Conservation (phyloP, 2,797 vertebrate genomes). For the Poecilia velifera region DNA sequence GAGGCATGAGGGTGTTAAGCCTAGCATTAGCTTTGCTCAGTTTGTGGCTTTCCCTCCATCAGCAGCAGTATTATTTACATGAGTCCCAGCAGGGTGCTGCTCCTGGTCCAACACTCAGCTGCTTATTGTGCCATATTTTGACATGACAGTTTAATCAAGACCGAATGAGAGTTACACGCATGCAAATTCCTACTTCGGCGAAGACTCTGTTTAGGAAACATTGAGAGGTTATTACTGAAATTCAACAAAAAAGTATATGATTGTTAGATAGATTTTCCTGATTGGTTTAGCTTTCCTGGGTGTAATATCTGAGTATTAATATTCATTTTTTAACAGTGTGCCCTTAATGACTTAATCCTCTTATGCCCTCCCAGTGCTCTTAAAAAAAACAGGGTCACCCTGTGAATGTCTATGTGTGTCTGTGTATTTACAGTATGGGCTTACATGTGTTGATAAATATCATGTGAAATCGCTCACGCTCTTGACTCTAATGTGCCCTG, state of each 20-base stretch:
- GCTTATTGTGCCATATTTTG: slow-evolving; percentile 43
- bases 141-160: slow-evolving; percentile 48
- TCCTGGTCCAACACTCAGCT: slow-evolving; percentile 45
- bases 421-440: slow-evolving; percentile 13
- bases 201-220: neutral
- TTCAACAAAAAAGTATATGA: slow-evolving; percentile 6
- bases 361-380: slow-evolving; percentile 44
- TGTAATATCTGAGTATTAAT: slow-evolving; percentile 49
- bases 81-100: slow-evolving; percentile 53
- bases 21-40: slow-evolving; percentile 62
- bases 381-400: slow-evolving; percentile 60
- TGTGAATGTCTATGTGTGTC: slow-evolving; percentile 12
- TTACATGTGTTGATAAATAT: slow-evolving; percentile 33
- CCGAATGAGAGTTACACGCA: slow-evolving; percentile 25
- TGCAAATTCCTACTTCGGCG: slow-evolving; percentile 9
- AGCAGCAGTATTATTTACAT: slow-evolving; percentile 75
- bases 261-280: neutral
- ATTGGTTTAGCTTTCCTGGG: slow-evolving; percentile 41
- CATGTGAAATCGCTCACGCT: slow-evolving; percentile 42
- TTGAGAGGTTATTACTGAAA: neutral
- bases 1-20: slow-evolving; percentile 42
- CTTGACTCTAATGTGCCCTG: slow-evolving; percentile 43
- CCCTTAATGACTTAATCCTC: slow-evolving; percentile 72
- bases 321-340: slow-evolving; percentile 66
- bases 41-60: slow-evolving; percentile 58